Conservation (phyloP, 2,888 invertebrate genomes). For the Anthophora plumipes region DNA sequence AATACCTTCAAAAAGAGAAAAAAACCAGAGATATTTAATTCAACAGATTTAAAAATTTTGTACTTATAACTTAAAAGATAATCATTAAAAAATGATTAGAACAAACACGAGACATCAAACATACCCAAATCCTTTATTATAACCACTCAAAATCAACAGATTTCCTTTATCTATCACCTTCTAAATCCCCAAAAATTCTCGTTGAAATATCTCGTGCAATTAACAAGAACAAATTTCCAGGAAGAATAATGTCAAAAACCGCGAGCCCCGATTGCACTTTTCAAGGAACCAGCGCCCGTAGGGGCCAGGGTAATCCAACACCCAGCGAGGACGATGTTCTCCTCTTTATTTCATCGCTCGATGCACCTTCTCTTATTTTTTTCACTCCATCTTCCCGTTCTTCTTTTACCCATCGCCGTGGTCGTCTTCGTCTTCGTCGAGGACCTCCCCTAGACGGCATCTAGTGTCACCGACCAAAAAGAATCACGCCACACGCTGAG, state of each 20-base stretch:
- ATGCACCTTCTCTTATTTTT: slow-evolving; percentile 42
- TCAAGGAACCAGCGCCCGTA: slow-evolving; percentile 59
- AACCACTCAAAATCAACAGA: too few relatives aligned
- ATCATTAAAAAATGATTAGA: too few relatives aligned
- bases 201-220: neutral
- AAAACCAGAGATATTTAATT: too few relatives aligned
- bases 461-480: slow-evolving; percentile 68
- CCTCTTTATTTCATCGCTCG: slow-evolving; percentile 59
- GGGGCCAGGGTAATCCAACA: slow-evolving; percentile 64
- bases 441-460: slow-evolving; percentile 68
- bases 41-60: too few relatives aligned
- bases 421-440: slow-evolving; percentile 36
- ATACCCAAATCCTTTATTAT: too few relatives aligned
- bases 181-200: too few relatives aligned
- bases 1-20: too few relatives aligned
- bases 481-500: slow-evolving; percentile 60
- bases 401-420: slow-evolving; percentile 56
- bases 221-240: slow-evolving; percentile 5
- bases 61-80: too few relatives aligned
- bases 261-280: slow-evolving; percentile 48
- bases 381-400: slow-evolving; percentile 46
- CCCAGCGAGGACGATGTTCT: slow-evolving; percentile 43
- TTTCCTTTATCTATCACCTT: too few relatives aligned
- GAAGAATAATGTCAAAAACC: slow-evolving; percentile 17
- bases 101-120: too few relatives aligned